phyloP scores from a whole-genome alignment of 1,140 invertebrate genomes.

The Heliothis subflexa region DNA sequence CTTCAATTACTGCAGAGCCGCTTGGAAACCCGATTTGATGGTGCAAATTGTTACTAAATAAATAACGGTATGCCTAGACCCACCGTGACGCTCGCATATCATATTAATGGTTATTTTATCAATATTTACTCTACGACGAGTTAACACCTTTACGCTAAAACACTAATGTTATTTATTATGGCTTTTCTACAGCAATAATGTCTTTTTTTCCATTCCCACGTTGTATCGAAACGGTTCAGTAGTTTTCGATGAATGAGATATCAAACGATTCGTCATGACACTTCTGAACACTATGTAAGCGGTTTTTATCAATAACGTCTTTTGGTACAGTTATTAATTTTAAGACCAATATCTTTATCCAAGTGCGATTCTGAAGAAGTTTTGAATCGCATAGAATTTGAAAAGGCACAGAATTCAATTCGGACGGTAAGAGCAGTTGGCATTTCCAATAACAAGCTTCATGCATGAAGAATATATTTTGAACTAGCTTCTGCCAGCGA shows the following conservation, averaged over 20 bases:
- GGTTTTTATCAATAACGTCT: constrained; percentile 28
- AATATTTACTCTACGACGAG: constrained; percentile 30
- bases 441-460: neutral
- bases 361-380: neutral
- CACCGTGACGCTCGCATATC: constrained; percentile 30
- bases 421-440: neutral
- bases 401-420: neutral
- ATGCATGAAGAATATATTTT: neutral
- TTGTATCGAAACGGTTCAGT: constrained; percentile 33
- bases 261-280: constrained; percentile 40
- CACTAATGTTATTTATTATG: constrained; percentile 37
- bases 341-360: constrained; percentile 10
- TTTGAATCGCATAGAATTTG: neutral
- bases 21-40: constrained; percentile 21
- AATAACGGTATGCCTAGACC: constrained; percentile 24
- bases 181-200: constrained; percentile 10
- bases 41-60: constrained; percentile 38
- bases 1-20: constrained; percentile 11
- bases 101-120: constrained; percentile 15
- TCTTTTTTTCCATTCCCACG: constrained; percentile 37
- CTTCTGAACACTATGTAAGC: constrained; percentile 2
- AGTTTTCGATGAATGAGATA: constrained; percentile 41
- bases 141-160: constrained; percentile 42
- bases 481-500: too few relatives aligned
- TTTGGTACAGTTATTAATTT: constrained; percentile 23